phyloP scores from a whole-genome alignment of 2,113 vertebrate genomes.

The Bettongia penicillata region DNA sequence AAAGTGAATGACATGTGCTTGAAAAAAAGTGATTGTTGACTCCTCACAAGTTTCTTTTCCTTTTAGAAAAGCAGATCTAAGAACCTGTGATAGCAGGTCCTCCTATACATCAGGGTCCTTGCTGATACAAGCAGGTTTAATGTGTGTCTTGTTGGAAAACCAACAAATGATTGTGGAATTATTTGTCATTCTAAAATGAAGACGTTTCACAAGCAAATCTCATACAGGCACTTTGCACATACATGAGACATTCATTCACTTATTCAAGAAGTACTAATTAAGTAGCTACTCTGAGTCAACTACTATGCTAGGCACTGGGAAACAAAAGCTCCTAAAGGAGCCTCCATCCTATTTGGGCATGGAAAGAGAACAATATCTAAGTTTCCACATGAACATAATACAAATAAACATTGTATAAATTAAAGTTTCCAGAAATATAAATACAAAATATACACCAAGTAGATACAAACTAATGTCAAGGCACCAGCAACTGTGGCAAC shows the following conservation, averaged over 20 bases:
- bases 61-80: too few species aligned
- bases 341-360: neutral
- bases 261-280: neutral
- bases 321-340: neutral
- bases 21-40: too few species aligned
- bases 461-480: neutral
- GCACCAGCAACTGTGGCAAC: neutral
- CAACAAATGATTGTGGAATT: neutral
- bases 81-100: too few species aligned
- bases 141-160: neutral
- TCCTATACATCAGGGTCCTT: too few species aligned
- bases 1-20: too few species aligned
- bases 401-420: neutral
- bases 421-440: neutral
- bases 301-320: neutral
- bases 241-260: neutral
- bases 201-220: neutral
- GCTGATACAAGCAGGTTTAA: neutral
- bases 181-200: neutral
- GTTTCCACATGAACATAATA: neutral
- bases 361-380: neutral
- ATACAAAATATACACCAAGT: neutral
- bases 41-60: too few species aligned
- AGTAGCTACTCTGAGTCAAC: neutral
- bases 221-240: neutral